Evolutionary conservation across 2,888 invertebrate genomes (phyloP).

Genomic region (Eupsilia transversa): DNA sequence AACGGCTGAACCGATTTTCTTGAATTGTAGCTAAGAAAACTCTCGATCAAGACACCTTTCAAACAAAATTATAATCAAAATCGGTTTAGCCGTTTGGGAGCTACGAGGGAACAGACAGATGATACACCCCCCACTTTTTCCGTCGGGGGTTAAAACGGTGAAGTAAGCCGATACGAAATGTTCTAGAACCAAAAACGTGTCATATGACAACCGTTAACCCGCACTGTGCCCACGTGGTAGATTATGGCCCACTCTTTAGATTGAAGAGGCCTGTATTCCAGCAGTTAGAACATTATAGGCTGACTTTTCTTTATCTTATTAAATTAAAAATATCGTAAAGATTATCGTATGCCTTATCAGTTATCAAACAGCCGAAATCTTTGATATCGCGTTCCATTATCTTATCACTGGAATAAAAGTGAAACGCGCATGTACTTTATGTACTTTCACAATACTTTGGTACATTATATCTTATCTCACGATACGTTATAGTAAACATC

Average conservation of each 20-base stretch:
- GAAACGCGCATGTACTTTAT: slow-evolving; percentile 62
- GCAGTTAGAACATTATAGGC: neutral
- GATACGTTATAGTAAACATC: slow-evolving; percentile 81
- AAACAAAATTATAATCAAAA: too few species aligned
- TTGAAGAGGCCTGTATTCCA: neutral
- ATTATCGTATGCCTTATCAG: slow-evolving; percentile 28
- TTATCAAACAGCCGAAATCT: slow-evolving; percentile 63
- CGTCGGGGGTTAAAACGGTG: too few species aligned
- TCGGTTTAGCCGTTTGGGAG: too few species aligned
- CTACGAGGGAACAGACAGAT: too few species aligned
- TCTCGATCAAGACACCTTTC: too few species aligned
- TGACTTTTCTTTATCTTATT: neutral
- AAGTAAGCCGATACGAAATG: too few species aligned
- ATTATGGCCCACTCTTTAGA: neutral
- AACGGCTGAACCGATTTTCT: too few species aligned
- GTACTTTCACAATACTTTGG: slow-evolving; percentile 67
- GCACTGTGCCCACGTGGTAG: neutral
- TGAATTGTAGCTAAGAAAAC: too few species aligned
- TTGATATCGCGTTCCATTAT: slow-evolving; percentile 24
- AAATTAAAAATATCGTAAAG: slow-evolving; percentile 46
- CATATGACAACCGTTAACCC: neutral
- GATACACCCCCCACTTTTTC: too few species aligned
- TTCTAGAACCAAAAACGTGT: too few species aligned
- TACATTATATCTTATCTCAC: slow-evolving; percentile 60
- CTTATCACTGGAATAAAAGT: slow-evolving; percentile 63